Percentiles rank a stretch among this genome's conserved stretches.
Evolutionary conservation across 2,888 invertebrate genomes (phyloP).

Genomic region (Lucinisca nassula): DNA sequence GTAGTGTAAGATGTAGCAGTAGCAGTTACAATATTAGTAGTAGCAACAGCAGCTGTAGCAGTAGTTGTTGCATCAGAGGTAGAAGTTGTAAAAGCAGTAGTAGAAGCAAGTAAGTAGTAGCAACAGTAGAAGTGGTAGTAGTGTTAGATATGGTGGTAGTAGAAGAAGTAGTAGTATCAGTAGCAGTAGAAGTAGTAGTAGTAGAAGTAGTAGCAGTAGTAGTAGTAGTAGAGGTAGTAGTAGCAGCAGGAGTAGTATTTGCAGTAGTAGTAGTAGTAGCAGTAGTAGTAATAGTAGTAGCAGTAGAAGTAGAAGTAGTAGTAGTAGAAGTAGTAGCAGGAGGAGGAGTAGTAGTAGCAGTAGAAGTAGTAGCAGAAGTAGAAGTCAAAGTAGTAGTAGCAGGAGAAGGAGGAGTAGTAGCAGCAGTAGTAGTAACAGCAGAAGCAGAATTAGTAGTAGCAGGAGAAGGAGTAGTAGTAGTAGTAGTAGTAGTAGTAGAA

Average conservation of each 20-base stretch:
- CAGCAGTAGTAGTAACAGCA: not conserved
- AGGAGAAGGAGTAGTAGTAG: not conserved
- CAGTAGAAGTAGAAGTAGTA: not conserved
- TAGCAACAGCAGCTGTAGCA: too few species aligned
- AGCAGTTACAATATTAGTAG: too few species aligned
- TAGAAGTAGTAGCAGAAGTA: not conserved
- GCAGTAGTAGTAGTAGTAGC: not conserved
- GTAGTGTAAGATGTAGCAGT: too few species aligned
- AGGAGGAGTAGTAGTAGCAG: not conserved
- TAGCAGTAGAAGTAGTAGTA: not conserved
- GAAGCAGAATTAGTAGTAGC: not conserved
- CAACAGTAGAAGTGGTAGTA: too few species aligned
- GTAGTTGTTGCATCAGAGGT: too few species aligned
- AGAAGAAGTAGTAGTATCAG: not conserved
- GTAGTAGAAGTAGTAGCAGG: not conserved
- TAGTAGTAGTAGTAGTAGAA: not conserved
- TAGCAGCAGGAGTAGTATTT: not conserved
- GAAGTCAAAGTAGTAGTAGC: not conserved
- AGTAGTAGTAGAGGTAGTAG: not conserved
- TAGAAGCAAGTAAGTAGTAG: too few species aligned
- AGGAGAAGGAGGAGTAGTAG: not conserved
- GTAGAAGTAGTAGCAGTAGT: not conserved
- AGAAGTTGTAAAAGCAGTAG: too few species aligned
- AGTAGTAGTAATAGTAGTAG: not conserved
- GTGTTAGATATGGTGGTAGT: too few species aligned